Base-by-base conservation (phyloP, 1,140 invertebrate genomes). In the Microplitis demolitor region DNA sequence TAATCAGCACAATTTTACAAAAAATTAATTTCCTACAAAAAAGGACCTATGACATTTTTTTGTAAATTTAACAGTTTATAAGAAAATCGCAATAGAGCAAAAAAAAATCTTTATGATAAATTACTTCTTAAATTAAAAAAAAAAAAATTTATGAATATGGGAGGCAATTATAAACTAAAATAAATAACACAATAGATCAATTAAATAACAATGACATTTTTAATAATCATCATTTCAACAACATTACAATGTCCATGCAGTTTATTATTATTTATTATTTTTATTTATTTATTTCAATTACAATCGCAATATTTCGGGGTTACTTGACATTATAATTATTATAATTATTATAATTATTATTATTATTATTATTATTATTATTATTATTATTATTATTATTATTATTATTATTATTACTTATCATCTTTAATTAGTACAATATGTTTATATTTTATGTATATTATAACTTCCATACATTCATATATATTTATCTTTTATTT, bases 201-300 rank as follows among this genome's bases (percentile, higher is more conserved):
- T 86, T 87, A 80, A 80, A 82, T 87, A 87, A 87, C 85, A 87
- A 87, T 85, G 84, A 87, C 83, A 85, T 87, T 79, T 87, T 87
- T 87, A 87, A 87, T 87, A 87, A 87, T 82, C 81, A 81, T 78
- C 81, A 81, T 78, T 86, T 86, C 82, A 87, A 87, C 85, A 86
- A 86, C 83, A 76, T 86, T 87, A 87, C 85, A 87, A 76, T 82
- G 78, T 84, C 69, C 79, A 84, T 50, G 8, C 14, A 53, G 51
- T 51, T 56, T 39, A n/a, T 16, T 13, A 50, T 50, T 50, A 50
- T 50, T 50, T 74, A 71, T 61, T 53, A 71, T 61, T 70, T 70
- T 68, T 16, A 64, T 72, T 70, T 69, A n/a, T 50, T 64, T 67
- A 58, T 82, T 80, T 78, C 80, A 84, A 83, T 82, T 84, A 82